Conservation (phyloP, 2,113 vertebrate species). For the Irena cyanogastra region DNA sequence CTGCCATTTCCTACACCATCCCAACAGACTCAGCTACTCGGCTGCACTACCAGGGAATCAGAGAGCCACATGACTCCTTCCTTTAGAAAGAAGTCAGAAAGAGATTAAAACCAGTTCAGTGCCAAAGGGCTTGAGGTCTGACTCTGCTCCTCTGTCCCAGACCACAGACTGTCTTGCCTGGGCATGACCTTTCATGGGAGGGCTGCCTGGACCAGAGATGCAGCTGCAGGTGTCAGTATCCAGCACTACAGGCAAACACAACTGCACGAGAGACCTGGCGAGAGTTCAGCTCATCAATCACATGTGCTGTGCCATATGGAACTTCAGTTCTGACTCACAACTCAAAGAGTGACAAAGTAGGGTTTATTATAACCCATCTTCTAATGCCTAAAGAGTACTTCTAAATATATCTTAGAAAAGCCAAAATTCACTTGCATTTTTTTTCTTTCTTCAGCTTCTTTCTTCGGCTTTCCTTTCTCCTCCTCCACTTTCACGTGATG, state of each 20-base stretch:
- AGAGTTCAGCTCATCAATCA: neutral
- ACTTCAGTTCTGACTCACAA: neutral
- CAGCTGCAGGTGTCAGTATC: neutral
- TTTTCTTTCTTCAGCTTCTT: neutral
- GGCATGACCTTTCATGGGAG: neutral
- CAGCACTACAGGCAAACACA: neutral
- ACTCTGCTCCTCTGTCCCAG: neutral
- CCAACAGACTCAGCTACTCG: neutral
- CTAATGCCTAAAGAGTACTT: neutral
- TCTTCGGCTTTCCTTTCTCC: neutral
- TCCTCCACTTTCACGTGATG: neutral
- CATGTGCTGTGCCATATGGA: neutral
- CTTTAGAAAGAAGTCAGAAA: neutral
- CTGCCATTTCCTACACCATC: neutral
- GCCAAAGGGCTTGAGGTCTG: neutral
- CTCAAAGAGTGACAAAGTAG: neutral
- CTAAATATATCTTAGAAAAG: neutral
- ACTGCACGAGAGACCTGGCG: rapidly evolving
- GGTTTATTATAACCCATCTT: neutral
- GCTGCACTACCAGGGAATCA: neutral
- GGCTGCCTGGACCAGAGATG: neutral
- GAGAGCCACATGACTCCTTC: neutral
- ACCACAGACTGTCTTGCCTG: rapidly evolving
- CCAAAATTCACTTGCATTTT: neutral
- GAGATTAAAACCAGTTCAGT: neutral